Conservation (phyloP, 2,888 invertebrate genomes). For the Polyploca ridens region DNA sequence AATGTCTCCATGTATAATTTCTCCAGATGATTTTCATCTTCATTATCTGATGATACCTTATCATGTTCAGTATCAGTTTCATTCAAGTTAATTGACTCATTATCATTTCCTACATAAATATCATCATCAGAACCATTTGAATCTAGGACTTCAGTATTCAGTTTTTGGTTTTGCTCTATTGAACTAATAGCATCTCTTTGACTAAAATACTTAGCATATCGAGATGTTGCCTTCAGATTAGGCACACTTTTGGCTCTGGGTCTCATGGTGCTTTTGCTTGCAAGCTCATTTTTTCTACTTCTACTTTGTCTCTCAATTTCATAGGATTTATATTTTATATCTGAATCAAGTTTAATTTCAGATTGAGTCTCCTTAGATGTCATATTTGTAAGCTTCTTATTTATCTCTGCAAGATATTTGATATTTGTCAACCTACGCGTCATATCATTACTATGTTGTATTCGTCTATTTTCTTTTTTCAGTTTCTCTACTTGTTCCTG, state of each 20-base stretch:
- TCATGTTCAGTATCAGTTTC: conserved; percentile 24
- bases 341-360: conserved; percentile 53
- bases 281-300: conserved; percentile 47
- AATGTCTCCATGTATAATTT: conserved; percentile 72
- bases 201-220: conserved; percentile 81
- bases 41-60: conserved; percentile 43
- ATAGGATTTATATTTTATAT: conserved; percentile 72
- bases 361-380: conserved; percentile 59
- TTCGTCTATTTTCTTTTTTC: conserved; percentile 86
- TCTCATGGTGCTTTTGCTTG: conserved; percentile 43
- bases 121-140: conserved; percentile 35
- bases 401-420: conserved; percentile 91
- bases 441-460: conserved; percentile 85
- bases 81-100: conserved; percentile 32
- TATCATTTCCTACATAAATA: conserved; percentile 36
- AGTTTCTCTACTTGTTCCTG: conserved; percentile 88
- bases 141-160: conserved; percentile 38
- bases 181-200: conserved; percentile 72
- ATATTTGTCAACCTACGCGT: conserved; percentile 86
- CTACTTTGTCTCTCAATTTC: conserved; percentile 74
- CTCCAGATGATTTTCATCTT: conserved; percentile 69
- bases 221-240: conserved; percentile 76
- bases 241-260: conserved; percentile 80
- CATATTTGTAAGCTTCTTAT: conserved; percentile 78
- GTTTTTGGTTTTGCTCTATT: conserved; percentile 47